Evolutionary conservation across 2,113 vertebrate genomes (phyloP), one percentile per base, ranked within the genome.

Genomic region (Macrotus californicus): DNA sequence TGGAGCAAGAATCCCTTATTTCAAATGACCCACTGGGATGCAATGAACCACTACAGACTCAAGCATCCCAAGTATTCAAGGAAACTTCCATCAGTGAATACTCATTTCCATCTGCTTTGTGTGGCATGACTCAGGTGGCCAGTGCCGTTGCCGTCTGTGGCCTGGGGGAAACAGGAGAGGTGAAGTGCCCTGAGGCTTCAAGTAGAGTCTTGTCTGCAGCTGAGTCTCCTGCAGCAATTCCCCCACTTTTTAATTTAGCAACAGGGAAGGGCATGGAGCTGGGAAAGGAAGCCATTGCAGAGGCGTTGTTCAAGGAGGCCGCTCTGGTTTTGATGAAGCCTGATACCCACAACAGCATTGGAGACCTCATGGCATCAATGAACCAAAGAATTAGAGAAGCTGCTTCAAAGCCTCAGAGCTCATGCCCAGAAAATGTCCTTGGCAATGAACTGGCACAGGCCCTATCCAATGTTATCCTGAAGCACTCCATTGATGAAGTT

Each of bases 71-170:
- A 76, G 96, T 81, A 8, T 96, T 95, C 16, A 86, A 76, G 0
- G 82, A 97, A 16, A 34, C 36, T 19, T n/a, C 94, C 79, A 73
- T 88, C 90, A 93, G 54, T 0, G 98, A 99, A 73, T 99, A 98
- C 93, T 99, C 99, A 0, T 98, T 99, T 91, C 98, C 99, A 7
- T 99, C 99, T 66, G 99, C 99, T 0, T 97, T 99, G 84, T 99
- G 99, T 94, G 98, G 98, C 80, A 99, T 99, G 98, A 99, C 99
- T 82, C 99, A 99, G 94, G 98, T 99, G 61, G 99, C 99, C 2
- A 99, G 99, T 67, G 99, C 99, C 0, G 98, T 99, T 11, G 99
- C 99, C 11, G 98, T 99, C 76, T 99, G 99, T 85, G 99, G 99
- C 48, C 96, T 99, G 88, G 98, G 98, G 2, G 98, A 99, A 54